A percentile compares a stretch with the other conserved stretches of the same genome.
Conservation (phyloP, 2,888 invertebrate species). For the Crocallis elinguaria region DNA sequence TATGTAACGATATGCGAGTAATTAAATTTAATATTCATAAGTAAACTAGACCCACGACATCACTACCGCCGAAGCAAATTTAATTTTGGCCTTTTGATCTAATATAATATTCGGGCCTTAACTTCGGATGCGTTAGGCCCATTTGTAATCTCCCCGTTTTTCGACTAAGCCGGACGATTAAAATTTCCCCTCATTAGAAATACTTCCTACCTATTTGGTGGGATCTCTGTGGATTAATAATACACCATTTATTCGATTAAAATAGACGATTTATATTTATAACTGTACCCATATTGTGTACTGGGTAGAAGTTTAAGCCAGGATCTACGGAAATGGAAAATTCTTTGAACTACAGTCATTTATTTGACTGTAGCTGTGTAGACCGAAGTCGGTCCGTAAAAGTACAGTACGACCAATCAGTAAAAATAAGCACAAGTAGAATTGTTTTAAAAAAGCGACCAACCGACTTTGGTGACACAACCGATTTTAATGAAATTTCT, state of each 20-base stretch:
- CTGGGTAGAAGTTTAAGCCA: too few relatives aligned
- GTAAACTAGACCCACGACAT: conserved; percentile 55
- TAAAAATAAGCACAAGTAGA: too few relatives aligned
- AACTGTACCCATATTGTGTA: not conserved
- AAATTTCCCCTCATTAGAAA: conserved; percentile 55
- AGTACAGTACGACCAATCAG: too few relatives aligned
- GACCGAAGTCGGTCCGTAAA: too few relatives aligned
- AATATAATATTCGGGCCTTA: conserved; percentile 62
- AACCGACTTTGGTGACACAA: too few relatives aligned
- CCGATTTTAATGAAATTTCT: too few relatives aligned
- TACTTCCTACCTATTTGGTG: conserved; percentile 32
- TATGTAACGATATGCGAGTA: conserved; percentile 39
- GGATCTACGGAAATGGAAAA: too few relatives aligned
- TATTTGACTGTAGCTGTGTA: too few relatives aligned
- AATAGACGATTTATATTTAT: not conserved
- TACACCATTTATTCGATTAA: conserved; percentile 18
- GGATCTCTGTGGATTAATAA: conserved; percentile 34
- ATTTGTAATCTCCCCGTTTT: conserved; percentile 48
- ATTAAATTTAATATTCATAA: conserved; percentile 66
- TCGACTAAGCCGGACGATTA: conserved; percentile 48
- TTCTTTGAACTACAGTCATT: too few relatives aligned
- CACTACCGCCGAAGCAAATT: conserved; percentile 57
- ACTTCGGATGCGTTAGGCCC: conserved; percentile 57
- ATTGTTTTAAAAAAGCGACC: too few relatives aligned
- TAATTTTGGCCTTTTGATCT: conserved; percentile 65